Percentiles rank a stretch among this genome's conserved stretches.
These are phyloP conservation scores for Lamprotornis superbus DNA, from an alignment of 2,113 vertebrate genomes.

Conservation along the genomic window DNA sequence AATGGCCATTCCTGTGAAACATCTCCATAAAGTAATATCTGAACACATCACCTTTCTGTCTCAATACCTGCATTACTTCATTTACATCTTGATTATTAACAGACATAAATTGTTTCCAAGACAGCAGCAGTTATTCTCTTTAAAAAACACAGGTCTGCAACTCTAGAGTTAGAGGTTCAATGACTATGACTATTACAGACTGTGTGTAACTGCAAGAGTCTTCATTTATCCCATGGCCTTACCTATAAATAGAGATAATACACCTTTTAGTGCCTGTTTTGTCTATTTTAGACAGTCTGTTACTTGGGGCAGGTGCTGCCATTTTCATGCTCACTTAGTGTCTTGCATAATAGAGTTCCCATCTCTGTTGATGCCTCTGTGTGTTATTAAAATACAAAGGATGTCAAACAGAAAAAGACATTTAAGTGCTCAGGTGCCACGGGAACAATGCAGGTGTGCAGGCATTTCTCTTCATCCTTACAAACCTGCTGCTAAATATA, in stretches of 20 bases:
- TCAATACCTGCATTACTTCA: background rate
- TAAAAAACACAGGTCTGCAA: background rate
- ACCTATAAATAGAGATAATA: background rate
- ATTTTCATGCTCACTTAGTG: background rate
- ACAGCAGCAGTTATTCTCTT: background rate
- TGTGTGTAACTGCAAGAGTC: background rate
- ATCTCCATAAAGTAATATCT: background rate
- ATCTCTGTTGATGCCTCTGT: background rate
- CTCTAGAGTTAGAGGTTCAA: background rate
- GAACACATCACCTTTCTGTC: background rate
- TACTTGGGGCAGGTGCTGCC: background rate
- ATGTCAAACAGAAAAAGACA: slow-evolving; percentile 32
- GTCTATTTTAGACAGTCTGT: background rate
- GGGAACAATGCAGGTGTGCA: background rate
- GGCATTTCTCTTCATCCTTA: slow-evolving; percentile 14
- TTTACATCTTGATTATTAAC: background rate
- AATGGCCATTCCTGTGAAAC: background rate
- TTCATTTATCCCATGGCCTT: background rate
- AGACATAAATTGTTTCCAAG: background rate
- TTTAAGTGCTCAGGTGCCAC: background rate
- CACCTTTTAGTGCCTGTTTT: background rate
- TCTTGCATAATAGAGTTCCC: background rate
- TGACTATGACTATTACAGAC: background rate
- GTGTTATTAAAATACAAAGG: slow-evolving; percentile 50
- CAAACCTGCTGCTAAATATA: slow-evolving; percentile 39